A percentile compares a stretch with the other conserved stretches of the same genome.
These are phyloP conservation scores for Drosophila nasuta DNA, from an alignment of 1,140 invertebrate species.

Conservation along the genomic window DNA sequence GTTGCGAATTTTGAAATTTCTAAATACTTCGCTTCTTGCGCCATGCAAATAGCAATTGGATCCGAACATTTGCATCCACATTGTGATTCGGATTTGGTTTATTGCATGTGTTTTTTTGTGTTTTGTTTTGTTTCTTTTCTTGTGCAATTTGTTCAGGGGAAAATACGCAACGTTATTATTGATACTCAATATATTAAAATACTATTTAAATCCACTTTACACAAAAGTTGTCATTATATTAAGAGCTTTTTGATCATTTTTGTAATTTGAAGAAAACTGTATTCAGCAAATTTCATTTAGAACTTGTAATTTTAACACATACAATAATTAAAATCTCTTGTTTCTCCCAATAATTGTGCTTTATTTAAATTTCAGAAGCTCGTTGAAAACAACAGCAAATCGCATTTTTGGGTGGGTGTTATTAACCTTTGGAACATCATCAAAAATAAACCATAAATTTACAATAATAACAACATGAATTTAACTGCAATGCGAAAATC, in stretches of 20 bases:
- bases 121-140: constrained; percentile 20
- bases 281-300: too few relatives aligned
- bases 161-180: background rate
- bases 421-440: constrained; percentile 57
- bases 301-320: too few relatives aligned
- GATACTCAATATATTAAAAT: background rate
- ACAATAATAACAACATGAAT: constrained; percentile 27
- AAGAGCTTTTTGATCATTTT: too few relatives aligned
- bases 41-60: constrained; percentile 33
- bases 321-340: too few relatives aligned
- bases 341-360: too few relatives aligned
- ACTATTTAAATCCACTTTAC: too few relatives aligned
- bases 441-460: constrained; percentile 53
- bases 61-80: constrained; percentile 7
- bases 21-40: constrained; percentile 14
- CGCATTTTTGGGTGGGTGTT: constrained; percentile 42
- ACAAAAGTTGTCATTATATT: too few relatives aligned
- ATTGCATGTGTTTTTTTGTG: constrained; percentile 6
- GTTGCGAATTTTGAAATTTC: constrained; percentile 33
- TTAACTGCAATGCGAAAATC: constrained; percentile 26
- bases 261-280: too few relatives aligned
- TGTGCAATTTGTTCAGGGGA: constrained; percentile 23
- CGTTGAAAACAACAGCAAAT: background rate
- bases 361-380: too few relatives aligned
- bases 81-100: constrained; percentile 16